A percentile compares a stretch with the other conserved stretches of the same genome.
These are phyloP conservation scores for Perognathus longimembris DNA, from an alignment of 2,113 vertebrate species.

Conservation along the genomic window DNA sequence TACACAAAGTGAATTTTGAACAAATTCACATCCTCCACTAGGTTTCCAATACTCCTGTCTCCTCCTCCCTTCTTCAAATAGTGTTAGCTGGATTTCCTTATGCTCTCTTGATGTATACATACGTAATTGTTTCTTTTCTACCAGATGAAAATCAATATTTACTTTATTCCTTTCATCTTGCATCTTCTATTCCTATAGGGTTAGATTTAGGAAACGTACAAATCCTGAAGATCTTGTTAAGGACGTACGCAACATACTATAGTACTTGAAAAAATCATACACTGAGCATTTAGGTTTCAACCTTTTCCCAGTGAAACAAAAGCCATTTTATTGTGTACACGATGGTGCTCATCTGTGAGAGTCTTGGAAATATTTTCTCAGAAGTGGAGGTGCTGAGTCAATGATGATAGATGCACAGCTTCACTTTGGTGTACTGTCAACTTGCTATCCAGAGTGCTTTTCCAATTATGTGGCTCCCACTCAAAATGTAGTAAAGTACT, in stretches of 20 bases:
- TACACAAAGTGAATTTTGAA: too few relatives aligned
- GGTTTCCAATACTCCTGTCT: too few relatives aligned
- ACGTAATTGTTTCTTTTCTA: neutral
- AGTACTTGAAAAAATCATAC: constrained; percentile 17
- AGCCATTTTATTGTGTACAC: neutral
- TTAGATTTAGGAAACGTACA: neutral
- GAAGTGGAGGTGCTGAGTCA: constrained; percentile 44
- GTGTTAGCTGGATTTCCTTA: too few relatives aligned
- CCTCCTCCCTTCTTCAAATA: too few relatives aligned
- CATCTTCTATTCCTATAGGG: neutral
- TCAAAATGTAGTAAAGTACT: constrained; percentile 7
- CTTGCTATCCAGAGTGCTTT: constrained; percentile 37
- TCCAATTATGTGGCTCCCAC: constrained; percentile 55
- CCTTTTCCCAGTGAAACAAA: neutral
- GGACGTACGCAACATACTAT: neutral
- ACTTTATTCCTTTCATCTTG: neutral
- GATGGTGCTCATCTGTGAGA: neutral
- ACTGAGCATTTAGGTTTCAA: neutral
- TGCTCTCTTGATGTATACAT: too few relatives aligned
- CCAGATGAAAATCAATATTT: neutral
- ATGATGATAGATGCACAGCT: neutral
- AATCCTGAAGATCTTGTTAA: neutral
- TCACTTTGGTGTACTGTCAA: constrained; percentile 55
- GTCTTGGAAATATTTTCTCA: constrained; percentile 37
- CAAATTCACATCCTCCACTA: too few relatives aligned